Base-by-base conservation (phyloP, 2,113 vertebrate genomes). In the Eretmochelys imbricata region DNA sequence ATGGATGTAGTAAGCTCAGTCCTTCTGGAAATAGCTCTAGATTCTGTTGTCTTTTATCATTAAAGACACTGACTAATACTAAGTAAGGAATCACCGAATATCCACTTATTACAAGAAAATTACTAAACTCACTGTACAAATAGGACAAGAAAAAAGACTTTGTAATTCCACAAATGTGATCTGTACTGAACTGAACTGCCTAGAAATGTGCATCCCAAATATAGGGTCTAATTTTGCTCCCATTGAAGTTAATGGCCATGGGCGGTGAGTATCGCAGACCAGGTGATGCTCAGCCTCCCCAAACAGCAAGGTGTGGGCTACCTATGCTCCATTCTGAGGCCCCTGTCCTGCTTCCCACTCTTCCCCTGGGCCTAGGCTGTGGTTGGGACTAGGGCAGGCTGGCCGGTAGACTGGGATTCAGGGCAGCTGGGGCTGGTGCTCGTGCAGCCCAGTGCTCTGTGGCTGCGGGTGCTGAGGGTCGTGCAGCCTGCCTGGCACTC, bases 171-270 rank as follows among this genome's bases (percentile, higher is more conserved):
- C 6, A 2, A 0, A 19, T 6, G 2, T 17, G 13, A 50, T 35
- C 69, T 90, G n/a, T 31, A 57, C 12, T 31, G 2, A 35, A 46
- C 51, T 38, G 2, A 46, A 49, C 22, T 1, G 3, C 76, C 42
- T 13, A n/a, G 65, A 92, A 95, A 80, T 13, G 3, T 1, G 25
- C 38, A 57, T 90, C 19, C 13, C 0, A 0, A 1, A 76, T 46
- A 27, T 17, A 22, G 90, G 53, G 35, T 42, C 87, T 0, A 0
- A 10, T 11, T 8, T 84, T 65, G 1, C 24, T 72, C 49, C n/a
- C 42, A 17, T 6, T 54, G 12, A 69, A 46, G 50, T 22, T 90
- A 55, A 79, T 65, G 50, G 29, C 49, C 10, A 49, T 11, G 49
- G 49, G 49, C 10, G 10, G 49, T 49, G 49, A 10, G 49, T 49